These are phyloP conservation scores for Caloenas nicobarica DNA, from an alignment of 2,113 vertebrate genomes.

Conservation along the genomic window DNA sequence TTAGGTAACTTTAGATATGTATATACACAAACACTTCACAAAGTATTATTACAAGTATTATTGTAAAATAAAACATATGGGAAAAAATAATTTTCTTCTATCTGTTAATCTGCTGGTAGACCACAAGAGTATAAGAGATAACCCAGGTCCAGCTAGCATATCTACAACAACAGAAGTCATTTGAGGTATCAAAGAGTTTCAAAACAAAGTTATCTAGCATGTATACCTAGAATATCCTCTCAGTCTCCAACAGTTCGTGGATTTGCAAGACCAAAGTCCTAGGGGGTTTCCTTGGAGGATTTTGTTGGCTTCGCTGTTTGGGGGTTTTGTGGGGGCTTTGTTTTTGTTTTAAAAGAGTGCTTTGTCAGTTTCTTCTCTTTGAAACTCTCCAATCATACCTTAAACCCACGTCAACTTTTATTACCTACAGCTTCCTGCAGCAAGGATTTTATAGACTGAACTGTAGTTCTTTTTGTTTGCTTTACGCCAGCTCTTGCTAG, in stretches of 20 bases:
- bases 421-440: neutral
- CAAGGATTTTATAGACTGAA: neutral
- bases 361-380: neutral
- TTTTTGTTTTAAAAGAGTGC: neutral
- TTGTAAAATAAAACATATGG: neutral
- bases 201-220: neutral
- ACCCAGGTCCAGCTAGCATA: neutral
- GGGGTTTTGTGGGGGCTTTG: neutral
- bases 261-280: neutral
- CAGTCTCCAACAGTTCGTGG: neutral
- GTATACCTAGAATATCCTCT: fast-evolving
- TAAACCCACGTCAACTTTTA: neutral
- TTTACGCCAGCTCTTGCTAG: neutral
- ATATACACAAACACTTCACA: neutral
- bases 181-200: neutral
- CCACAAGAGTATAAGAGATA: neutral
- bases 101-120: neutral
- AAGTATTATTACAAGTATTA: neutral
- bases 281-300: neutral
- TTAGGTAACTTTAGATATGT: neutral
- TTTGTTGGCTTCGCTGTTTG: neutral
- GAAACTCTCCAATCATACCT: neutral
- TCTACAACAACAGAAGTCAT: neutral
- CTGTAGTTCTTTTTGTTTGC: neutral
- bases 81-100: neutral